Conservation (phyloP, 2,113 vertebrate genomes). For the Lagopus leucura region DNA sequence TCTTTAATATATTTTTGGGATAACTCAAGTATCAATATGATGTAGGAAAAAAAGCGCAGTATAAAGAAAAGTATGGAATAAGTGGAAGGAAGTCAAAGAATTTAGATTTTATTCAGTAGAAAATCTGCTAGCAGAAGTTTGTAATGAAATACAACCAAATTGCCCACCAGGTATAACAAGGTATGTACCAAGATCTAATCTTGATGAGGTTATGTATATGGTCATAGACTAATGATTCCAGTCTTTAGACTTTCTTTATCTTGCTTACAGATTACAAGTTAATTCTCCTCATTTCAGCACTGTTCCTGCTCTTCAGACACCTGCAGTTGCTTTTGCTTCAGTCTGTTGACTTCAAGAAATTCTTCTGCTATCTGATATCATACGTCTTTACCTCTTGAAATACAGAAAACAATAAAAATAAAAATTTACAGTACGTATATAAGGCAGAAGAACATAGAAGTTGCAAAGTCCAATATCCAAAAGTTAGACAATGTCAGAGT, state of each 20-base stretch:
- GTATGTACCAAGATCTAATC: neutral
- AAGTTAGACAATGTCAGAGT: conserved; percentile 30
- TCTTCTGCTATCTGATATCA: neutral
- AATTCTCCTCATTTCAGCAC: neutral
- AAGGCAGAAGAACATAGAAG: neutral
- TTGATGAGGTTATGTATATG: neutral
- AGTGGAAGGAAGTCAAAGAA: neutral
- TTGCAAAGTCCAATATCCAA: neutral
- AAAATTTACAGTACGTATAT: too few species aligned
- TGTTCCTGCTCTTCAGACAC: neutral
- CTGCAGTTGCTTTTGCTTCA: neutral
- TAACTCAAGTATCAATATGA: neutral
- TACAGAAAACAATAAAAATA: neutral
- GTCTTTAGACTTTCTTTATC: neutral
- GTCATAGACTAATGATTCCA: neutral
- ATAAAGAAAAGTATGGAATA: neutral
- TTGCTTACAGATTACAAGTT: neutral
- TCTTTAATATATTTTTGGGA: neutral
- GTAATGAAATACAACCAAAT: neutral
- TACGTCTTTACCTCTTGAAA: neutral
- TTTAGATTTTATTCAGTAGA: neutral
- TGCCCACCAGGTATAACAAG: neutral
- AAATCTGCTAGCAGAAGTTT: neutral
- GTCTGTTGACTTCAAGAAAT: neutral
- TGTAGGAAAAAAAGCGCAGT: neutral